These are phyloP conservation scores for Sinocyclocheilus maitianheensis DNA, from an alignment of 2,113 vertebrate genomes.

Conservation along the genomic window DNA sequence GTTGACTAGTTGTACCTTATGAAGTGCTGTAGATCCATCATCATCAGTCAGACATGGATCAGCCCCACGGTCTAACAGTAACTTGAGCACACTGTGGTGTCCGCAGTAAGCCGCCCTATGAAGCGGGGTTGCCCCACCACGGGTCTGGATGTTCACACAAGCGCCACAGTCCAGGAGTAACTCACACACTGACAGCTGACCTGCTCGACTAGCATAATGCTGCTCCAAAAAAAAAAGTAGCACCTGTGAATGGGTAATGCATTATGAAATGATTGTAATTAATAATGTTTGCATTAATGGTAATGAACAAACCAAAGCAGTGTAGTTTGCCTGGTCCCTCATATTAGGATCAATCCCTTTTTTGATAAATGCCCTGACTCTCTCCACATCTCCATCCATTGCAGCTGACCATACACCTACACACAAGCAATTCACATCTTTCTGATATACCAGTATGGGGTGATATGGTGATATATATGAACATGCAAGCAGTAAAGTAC, in stretches of 20 bases:
- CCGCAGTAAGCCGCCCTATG: conserved; percentile 90
- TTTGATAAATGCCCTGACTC: conserved; percentile 76
- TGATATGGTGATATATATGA: too few relatives aligned
- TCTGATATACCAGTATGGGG: too few relatives aligned
- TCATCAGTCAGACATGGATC: conserved; percentile 78
- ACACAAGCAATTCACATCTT: not conserved
- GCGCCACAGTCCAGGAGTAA: conserved; percentile 77
- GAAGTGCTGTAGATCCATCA: conserved; percentile 81
- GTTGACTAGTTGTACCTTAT: conserved; percentile 77
- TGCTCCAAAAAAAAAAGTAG: conserved; percentile 58
- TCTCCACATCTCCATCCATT: conserved; percentile 80
- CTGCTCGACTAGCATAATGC: conserved; percentile 91
- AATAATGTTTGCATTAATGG: not conserved
- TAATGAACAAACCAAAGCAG: conserved; percentile 80
- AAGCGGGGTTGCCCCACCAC: conserved; percentile 84
- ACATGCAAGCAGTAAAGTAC: too few relatives aligned
- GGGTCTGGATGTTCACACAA: conserved; percentile 78
- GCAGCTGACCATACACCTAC: conserved; percentile 92
- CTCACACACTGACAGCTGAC: conserved; percentile 74
- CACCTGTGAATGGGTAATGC: not conserved
- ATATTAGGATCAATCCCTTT: conserved; percentile 78
- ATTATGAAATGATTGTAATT: not conserved
- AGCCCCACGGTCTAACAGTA: conserved; percentile 79
- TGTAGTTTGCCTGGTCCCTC: conserved; percentile 82
- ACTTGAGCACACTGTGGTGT: conserved; percentile 74